A percentile compares a stretch with the other conserved stretches of the same genome.
These are phyloP conservation scores for Lepilemur ruficaudatus DNA, from an alignment of 2,797 vertebrate genomes.

Conservation along the genomic window DNA sequence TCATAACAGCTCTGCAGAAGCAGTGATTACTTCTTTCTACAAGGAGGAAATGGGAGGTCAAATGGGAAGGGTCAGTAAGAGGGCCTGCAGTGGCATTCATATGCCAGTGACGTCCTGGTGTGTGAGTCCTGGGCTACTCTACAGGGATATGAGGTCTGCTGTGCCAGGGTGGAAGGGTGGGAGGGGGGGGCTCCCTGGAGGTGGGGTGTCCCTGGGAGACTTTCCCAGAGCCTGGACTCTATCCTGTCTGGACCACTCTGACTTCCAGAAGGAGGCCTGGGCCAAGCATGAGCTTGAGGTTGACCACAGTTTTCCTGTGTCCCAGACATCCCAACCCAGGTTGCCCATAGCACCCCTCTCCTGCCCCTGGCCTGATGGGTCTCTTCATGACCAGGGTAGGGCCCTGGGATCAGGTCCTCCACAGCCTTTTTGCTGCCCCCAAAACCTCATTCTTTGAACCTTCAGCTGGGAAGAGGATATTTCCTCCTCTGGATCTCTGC, in stretches of 20 bases:
- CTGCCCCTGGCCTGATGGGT: not conserved
- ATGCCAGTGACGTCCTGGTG: not conserved
- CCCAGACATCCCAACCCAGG: not conserved
- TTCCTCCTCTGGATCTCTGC: not conserved
- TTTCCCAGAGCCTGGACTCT: not conserved
- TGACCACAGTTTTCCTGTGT: not conserved
- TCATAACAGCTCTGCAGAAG: not conserved
- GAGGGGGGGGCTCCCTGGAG: too few relatives aligned
- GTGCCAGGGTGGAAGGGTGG: too few relatives aligned
- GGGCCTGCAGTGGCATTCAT: not conserved
- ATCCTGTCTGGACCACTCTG: not conserved
- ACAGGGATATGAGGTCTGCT: not conserved
- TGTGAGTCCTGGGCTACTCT: not conserved
- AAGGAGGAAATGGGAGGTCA: not conserved
- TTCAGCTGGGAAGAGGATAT: not conserved
- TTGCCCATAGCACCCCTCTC: not conserved
- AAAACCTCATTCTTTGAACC: not conserved
- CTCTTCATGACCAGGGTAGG: not conserved
- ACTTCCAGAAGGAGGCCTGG: not conserved
- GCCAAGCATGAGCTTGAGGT: not conserved
- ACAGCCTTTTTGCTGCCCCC: not conserved
- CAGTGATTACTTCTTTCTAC: not conserved
- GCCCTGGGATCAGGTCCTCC: not conserved
- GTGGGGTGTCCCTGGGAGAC: fast-evolving
- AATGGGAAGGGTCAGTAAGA: not conserved